These are phyloP conservation scores for Drosophila pallidifrons DNA, from an alignment of 1,140 invertebrate species.

Conservation along the genomic window DNA sequence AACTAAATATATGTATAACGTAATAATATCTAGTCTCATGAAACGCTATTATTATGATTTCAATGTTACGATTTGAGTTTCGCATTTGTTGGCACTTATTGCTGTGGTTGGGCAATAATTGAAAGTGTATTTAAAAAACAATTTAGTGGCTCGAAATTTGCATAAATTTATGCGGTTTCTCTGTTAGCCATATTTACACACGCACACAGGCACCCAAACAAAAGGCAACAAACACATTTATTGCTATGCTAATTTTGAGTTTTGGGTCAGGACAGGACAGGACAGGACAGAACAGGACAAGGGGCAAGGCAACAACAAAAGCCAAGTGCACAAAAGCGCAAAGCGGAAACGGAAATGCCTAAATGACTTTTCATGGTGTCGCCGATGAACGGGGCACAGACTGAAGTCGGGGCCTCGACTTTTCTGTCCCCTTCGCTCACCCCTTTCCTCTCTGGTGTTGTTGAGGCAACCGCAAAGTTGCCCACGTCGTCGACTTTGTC, in stretches of 20 bases:
- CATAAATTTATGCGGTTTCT: conserved; percentile 75
- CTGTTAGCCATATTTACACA: conserved; percentile 43
- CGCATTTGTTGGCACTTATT: conserved; percentile 15
- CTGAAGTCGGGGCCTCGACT: background rate
- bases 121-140: conserved; percentile 83
- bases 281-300: too few relatives aligned
- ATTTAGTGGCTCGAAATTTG: conserved; percentile 71
- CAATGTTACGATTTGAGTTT: conserved; percentile 20
- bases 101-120: conserved; percentile 67
- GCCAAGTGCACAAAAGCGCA: conserved; percentile 76
- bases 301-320: conserved; percentile 20
- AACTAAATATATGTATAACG: background rate
- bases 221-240: conserved; percentile 34
- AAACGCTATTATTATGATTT: conserved; percentile 64
- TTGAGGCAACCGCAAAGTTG: conserved; percentile 70
- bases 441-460: background rate
- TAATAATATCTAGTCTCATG: conserved; percentile 39
- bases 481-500: conserved; percentile 70
- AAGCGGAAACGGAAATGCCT: conserved; percentile 79
- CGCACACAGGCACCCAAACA: conserved; percentile 55
- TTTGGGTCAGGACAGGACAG: conserved; percentile 20
- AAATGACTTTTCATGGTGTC: conserved; percentile 77
- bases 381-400: conserved; percentile 12
- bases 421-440: background rate
- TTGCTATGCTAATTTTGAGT: conserved; percentile 25